phyloP scores from a whole-genome alignment of 2,888 invertebrate species.

The Choristoneura rosaceana region DNA sequence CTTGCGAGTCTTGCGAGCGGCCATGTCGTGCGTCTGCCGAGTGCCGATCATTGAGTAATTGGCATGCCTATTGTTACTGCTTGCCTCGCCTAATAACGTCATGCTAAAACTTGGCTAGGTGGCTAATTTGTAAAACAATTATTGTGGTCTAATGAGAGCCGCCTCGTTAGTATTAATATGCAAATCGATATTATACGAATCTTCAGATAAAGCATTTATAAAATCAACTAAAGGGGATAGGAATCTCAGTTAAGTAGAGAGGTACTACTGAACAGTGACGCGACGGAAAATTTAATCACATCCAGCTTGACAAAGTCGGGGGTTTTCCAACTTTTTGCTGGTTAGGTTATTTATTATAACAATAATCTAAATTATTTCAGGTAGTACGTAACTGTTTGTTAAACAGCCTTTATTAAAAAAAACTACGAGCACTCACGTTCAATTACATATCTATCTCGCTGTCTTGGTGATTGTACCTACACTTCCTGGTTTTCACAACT shows the following conservation, averaged over 20 bases:
- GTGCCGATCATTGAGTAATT: slow-evolving; percentile 68
- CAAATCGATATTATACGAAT: not conserved
- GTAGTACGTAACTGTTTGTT: not conserved
- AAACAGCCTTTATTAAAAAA: too few relatives aligned
- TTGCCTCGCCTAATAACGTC: slow-evolving; percentile 56
- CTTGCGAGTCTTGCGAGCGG: slow-evolving; percentile 58
- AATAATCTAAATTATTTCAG: not conserved
- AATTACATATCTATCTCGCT: not conserved
- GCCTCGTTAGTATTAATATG: slow-evolving; percentile 9
- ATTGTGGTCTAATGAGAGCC: slow-evolving; percentile 15
- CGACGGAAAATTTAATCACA: too few relatives aligned
- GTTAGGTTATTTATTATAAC: too few relatives aligned
- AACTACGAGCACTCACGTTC: not conserved
- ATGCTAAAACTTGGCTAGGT: slow-evolving; percentile 41
- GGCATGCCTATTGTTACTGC: slow-evolving; percentile 67
- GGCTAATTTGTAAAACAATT: slow-evolving; percentile 10
- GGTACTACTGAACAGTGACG: too few relatives aligned
- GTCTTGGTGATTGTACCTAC: not conserved
- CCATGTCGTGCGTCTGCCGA: slow-evolving; percentile 62
- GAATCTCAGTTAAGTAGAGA: too few relatives aligned
- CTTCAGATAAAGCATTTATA: not conserved
- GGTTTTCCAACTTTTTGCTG: too few relatives aligned
- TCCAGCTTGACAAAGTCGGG: too few relatives aligned
- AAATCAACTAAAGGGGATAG: not conserved
- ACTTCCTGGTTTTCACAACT: slow-evolving; percentile 30